Conservation (phyloP, 2,113 vertebrate species). For the Orycteropus afer region DNA sequence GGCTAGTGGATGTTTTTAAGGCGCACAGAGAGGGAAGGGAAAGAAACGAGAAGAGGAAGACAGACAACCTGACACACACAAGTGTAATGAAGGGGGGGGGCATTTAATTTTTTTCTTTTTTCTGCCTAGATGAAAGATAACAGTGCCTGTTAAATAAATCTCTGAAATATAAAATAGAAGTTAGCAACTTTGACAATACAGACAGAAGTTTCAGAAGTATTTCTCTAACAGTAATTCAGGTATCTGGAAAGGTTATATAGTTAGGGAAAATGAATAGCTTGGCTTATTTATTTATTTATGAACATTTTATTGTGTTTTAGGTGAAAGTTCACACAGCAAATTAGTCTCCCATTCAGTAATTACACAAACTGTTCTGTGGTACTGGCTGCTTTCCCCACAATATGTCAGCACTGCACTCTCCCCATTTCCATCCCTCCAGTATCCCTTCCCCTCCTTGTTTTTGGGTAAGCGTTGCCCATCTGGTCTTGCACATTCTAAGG, state of each 20-base stretch:
- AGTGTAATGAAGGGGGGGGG: neutral
- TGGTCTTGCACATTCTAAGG: too few relatives aligned
- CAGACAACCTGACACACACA: neutral
- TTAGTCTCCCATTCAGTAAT: too few relatives aligned
- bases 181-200: neutral
- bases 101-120: neutral
- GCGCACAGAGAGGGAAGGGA: neutral
- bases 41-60: neutral
- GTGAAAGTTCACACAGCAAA: too few relatives aligned
- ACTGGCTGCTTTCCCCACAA: too few relatives aligned
- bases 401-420: too few relatives aligned
- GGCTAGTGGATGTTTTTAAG: conserved; percentile 34
- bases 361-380: too few relatives aligned
- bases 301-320: too few relatives aligned
- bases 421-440: too few relatives aligned
- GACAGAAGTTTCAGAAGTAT: neutral
- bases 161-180: neutral
- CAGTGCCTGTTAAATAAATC: neutral
- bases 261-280: neutral
- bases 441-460: too few relatives aligned
- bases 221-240: neutral
- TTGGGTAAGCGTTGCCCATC: too few relatives aligned
- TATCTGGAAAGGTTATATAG: neutral
- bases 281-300: too few relatives aligned
- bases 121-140: neutral